These are phyloP conservation scores for Choloepus didactylus DNA, from an alignment of 2,797 vertebrate species.

Conservation along the genomic window DNA sequence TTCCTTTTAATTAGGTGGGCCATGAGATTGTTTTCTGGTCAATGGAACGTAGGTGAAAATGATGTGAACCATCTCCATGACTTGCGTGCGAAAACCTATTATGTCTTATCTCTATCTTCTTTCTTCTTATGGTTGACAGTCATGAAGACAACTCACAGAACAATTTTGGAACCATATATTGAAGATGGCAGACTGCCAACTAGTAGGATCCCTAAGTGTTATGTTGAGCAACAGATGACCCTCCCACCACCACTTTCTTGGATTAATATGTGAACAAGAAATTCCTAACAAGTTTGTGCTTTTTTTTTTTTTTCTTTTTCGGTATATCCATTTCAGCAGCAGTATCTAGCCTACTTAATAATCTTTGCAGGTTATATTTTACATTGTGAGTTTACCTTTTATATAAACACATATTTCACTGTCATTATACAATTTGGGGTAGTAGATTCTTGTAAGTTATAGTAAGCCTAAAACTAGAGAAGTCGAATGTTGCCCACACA, in stretches of 20 bases:
- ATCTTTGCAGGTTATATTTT: background rate
- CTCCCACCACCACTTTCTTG: background rate
- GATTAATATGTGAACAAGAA: background rate
- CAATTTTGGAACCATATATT: background rate
- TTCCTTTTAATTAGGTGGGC: background rate
- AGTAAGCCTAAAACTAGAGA: background rate
- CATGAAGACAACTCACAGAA: background rate
- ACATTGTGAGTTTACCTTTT: background rate
- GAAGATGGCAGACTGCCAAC: background rate
- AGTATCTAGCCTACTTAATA: background rate
- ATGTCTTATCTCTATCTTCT: background rate
- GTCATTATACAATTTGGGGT: background rate
- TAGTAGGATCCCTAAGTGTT: background rate
- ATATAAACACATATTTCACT: background rate
- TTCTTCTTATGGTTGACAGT: background rate
- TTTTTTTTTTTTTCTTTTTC: background rate
- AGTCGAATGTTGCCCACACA: background rate
- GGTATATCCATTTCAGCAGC: background rate
- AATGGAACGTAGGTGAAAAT: background rate
- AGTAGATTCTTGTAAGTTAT: background rate
- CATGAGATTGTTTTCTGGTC: accelerated
- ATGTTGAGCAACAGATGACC: background rate
- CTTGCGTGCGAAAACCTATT: background rate
- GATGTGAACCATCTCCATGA: accelerated
- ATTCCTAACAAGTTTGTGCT: background rate